A percentile compares a stretch with the other conserved stretches of the same genome.
Evolutionary conservation across 53 echinoderm and acorn worm genomes (phyloP).

Genomic region (Antedon mediterranea): DNA sequence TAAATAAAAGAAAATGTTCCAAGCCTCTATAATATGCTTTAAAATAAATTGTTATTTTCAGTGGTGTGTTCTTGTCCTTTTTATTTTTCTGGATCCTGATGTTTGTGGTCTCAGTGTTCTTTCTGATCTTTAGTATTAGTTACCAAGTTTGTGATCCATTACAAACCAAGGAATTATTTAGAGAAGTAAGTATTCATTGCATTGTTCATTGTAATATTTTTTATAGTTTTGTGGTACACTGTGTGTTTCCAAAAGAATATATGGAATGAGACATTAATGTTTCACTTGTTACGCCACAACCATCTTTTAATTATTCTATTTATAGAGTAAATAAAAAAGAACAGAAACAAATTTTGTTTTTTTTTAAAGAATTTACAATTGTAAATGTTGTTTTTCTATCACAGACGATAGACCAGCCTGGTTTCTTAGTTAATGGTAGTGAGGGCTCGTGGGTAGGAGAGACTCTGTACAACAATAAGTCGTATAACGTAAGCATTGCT

Average conservation of each 20-base stretch:
- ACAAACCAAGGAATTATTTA: conserved; percentile 23
- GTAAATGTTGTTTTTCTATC: neutral
- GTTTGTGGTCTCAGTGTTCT: conserved; percentile 31
- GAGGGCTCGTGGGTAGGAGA: conserved; percentile 59
- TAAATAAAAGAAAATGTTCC: too few relatives aligned
- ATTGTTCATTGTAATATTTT: too few relatives aligned
- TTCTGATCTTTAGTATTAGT: conserved; percentile 17
- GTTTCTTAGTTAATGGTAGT: neutral
- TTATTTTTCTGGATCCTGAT: conserved; percentile 66
- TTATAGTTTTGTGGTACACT: too few relatives aligned
- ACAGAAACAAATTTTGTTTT: neutral
- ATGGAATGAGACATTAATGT: too few relatives aligned
- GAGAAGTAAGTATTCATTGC: conserved; percentile 30
- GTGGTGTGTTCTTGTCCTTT: conserved; percentile 81
- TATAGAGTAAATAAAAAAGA: neutral
- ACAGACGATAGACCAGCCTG: conserved; percentile 71
- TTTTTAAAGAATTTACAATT: too few relatives aligned
- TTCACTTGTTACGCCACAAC: neutral
- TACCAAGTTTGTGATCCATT: conserved; percentile 52
- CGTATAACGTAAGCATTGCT: conserved; percentile 33
- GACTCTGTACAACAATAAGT: conserved; percentile 17
- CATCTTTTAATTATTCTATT: neutral
- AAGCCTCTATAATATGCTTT: too few relatives aligned
- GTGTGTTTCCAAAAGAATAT: too few relatives aligned
- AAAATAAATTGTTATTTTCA: conserved; percentile 12